Evolutionary conservation across 1,140 invertebrate genomes (phyloP).

Genomic region (Bombus confusus): DNA sequence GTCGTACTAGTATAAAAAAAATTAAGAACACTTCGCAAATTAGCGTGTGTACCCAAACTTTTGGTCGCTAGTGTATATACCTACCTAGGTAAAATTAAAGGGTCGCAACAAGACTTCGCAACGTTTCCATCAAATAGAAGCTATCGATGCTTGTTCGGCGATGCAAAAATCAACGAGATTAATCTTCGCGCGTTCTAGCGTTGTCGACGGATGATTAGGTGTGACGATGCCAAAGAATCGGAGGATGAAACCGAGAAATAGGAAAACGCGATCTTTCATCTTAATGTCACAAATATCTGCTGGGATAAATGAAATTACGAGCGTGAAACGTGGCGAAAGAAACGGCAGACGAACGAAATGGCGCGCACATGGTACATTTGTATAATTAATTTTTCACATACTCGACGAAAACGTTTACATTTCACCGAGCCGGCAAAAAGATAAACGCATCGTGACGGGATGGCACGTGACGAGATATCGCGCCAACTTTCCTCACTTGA

Average conservation of each 20-base stretch:
- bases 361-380: background rate
- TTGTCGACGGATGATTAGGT: background rate
- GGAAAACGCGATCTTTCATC: background rate
- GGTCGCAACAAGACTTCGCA: no score
- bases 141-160: background rate
- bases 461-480: background rate
- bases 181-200: background rate
- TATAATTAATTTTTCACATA: slow-evolving; percentile 23
- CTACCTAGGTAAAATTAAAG: no score
- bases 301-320: background rate
- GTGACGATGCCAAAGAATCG: background rate
- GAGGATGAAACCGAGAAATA: background rate
- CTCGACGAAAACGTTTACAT: slow-evolving; percentile 4
- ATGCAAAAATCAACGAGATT: background rate
- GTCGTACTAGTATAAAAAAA: no score
- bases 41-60: no score
- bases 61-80: no score
- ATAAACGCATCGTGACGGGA: background rate
- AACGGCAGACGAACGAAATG: background rate
- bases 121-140: background rate
- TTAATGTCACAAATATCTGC: background rate
- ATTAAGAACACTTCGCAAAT: no score
- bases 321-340: background rate
- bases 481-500: background rate
- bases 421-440: slow-evolving; percentile 5